Base-by-base conservation (phyloP, 2,113 vertebrate species). In the Zapornia atra region DNA sequence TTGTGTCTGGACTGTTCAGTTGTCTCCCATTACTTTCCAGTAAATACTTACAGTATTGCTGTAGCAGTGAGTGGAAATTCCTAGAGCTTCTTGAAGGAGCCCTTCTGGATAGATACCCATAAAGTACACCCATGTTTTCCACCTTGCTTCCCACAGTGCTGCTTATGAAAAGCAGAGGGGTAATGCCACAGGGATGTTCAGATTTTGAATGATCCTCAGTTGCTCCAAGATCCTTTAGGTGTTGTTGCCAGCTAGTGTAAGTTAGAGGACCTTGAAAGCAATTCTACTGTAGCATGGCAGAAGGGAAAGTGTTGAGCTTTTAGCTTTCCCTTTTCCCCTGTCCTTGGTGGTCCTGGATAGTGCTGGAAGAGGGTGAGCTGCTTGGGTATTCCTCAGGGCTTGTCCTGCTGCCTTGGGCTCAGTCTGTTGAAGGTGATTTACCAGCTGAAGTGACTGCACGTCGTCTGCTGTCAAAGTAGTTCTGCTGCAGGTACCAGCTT, bases 51-150 rank as follows among this genome's bases (percentile, higher is more conserved):
- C 7, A 63, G 50, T 21, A 24, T 92, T 3, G 2, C 33, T 82
- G 84, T 51, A 64, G 60, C 69, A 82, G 65, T 72, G 82, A 83
- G 50, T 82, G 82, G 92, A 70, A 90, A 81, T 92, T 93, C 56
- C 71, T 94, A 63, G 86, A 93, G 54, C 38, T 82, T 84, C 61
- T 63, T 82, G 63, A 79, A 36, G 36, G 73, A 79, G 33, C 2
- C 1, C 68, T 86, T 75, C 53, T 64, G 85, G 76, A 33, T 76
- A 42, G 53, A 33, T 31, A 57, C 6, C 33, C 38, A 31, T 71
- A 48, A 65, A 93, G 50, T 59, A 82, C 29, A 61, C 33, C 54
- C 40, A 8, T 69, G n/a, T 87, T 95, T 95, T 57, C 61, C 46
- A 38, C 64, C 31, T 33, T 63, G 33, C 73, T 95, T 89, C 53